These are phyloP conservation scores for Chaetura pelagica DNA, from an alignment of 2,113 vertebrate genomes.

Conservation along the genomic window DNA sequence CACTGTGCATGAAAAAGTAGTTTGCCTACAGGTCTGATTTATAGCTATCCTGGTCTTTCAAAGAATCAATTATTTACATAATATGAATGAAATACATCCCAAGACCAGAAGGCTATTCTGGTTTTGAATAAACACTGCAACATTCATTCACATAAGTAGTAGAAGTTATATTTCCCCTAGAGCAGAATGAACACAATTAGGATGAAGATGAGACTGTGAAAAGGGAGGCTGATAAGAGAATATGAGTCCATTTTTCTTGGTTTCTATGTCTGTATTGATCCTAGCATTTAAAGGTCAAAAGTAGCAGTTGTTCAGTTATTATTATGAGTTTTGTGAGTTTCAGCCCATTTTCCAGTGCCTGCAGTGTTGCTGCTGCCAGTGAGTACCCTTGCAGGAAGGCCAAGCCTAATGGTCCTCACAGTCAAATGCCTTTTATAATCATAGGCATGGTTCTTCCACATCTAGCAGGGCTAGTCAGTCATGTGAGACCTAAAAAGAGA, in stretches of 20 bases:
- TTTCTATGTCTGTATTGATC: not conserved
- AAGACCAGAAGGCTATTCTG: not conserved
- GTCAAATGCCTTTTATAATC: not conserved
- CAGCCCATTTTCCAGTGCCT: not conserved
- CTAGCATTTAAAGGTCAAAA: not conserved
- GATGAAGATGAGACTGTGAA: not conserved
- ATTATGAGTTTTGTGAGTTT: not conserved
- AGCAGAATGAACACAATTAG: not conserved
- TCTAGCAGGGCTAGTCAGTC: not conserved
- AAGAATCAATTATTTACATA: slow-evolving; percentile 17
- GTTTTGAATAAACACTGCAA: not conserved
- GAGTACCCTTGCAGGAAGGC: not conserved
- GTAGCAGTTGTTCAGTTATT: not conserved
- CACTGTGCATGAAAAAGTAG: not conserved
- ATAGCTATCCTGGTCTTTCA: not conserved
- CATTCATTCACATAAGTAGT: not conserved
- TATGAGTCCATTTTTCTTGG: not conserved
- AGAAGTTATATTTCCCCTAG: not conserved
- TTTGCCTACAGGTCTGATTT: slow-evolving; percentile 1
- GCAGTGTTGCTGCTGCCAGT: not conserved
- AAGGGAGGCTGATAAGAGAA: not conserved
- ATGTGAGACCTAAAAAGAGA: not conserved
- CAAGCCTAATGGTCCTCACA: not conserved
- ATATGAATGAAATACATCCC: not conserved
- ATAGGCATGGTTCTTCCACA: not conserved